Evolutionary conservation across 2,113 vertebrate genomes (phyloP).

Genomic region (Cacatua alba): DNA sequence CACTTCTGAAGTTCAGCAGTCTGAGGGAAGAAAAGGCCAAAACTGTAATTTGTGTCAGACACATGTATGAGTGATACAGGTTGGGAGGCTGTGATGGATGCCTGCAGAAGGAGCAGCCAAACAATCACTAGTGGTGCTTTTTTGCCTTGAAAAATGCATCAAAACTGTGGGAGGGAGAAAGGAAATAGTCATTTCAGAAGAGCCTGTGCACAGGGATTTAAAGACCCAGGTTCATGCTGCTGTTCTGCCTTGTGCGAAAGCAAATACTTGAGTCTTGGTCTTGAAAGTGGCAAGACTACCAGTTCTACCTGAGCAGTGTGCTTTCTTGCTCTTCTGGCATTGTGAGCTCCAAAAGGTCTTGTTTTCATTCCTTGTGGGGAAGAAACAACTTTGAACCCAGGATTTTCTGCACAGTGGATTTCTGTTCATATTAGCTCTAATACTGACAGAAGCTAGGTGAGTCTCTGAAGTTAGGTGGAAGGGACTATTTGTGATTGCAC

Average conservation of each 20-base stretch:
- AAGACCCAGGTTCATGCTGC: background rate
- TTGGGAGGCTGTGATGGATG: background rate
- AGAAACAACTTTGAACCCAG: background rate
- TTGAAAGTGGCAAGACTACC: background rate
- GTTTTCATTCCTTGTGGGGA: background rate
- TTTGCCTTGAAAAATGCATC: background rate
- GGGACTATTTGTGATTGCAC: background rate
- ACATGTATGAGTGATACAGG: background rate
- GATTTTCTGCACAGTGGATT: background rate
- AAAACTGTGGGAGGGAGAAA: background rate
- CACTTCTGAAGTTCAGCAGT: background rate
- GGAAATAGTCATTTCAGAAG: background rate
- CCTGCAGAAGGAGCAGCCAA: background rate
- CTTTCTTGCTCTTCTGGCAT: background rate
- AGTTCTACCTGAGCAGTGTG: background rate
- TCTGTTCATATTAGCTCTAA: background rate
- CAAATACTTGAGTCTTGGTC: background rate
- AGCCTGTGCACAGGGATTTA: background rate
- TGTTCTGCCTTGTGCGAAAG: background rate
- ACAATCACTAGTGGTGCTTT: background rate
- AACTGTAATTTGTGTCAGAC: background rate
- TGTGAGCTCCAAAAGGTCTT: background rate
- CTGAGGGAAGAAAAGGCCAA: background rate
- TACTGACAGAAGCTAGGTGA: fast-evolving
- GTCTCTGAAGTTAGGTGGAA: background rate